Evolutionary conservation across 2,797 vertebrate genomes (phyloP).

Genomic region (Paguma larvata): DNA sequence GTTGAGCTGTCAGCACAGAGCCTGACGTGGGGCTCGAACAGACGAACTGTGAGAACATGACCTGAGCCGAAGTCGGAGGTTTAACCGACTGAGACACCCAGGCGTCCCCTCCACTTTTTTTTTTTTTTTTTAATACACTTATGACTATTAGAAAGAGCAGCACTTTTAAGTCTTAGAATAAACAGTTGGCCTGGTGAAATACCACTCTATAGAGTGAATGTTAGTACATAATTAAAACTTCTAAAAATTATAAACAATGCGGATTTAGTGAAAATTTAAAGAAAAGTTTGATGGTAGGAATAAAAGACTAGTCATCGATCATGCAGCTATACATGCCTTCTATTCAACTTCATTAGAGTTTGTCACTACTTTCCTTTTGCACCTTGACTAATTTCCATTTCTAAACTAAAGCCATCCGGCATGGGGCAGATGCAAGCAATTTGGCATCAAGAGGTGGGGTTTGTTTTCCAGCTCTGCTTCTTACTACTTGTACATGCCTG

Average conservation of each 20-base stretch:
- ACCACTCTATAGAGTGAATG: not conserved
- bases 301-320: constrained; percentile 33
- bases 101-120: not conserved
- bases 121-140: not conserved
- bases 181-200: not conserved
- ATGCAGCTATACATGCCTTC: constrained; percentile 66
- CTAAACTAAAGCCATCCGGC: constrained; percentile 64
- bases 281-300: not conserved
- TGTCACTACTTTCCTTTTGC: constrained; percentile 62
- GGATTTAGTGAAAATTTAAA: constrained; percentile 57
- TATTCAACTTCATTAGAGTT: constrained; percentile 66
- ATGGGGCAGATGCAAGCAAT: constrained; percentile 62
- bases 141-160: not conserved
- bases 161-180: constrained; percentile 48
- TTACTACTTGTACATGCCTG: not conserved
- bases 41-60: too few relatives aligned
- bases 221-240: not conserved
- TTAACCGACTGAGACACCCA: too few relatives aligned
- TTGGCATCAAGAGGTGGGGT: not conserved
- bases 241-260: not conserved
- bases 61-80: too few relatives aligned
- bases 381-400: constrained; percentile 68
- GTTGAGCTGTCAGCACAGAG: too few relatives aligned
- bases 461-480: not conserved
- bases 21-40: too few relatives aligned